phyloP scores from a whole-genome alignment of 2,797 vertebrate genomes.

The Adrianichthys oophorus region DNA sequence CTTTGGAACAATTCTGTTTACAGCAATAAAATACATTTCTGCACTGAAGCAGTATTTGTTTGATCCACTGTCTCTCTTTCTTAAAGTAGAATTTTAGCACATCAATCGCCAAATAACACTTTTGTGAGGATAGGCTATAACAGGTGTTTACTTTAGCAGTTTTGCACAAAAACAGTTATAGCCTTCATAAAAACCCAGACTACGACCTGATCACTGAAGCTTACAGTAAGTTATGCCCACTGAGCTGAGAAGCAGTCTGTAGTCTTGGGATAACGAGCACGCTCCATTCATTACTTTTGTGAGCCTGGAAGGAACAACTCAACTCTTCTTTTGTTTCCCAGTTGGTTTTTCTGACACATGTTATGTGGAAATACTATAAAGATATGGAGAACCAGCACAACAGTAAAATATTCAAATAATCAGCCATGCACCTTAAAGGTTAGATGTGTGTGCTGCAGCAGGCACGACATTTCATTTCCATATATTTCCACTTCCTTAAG shows the following conservation, averaged over 20 bases:
- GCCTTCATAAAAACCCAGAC: slow-evolving; percentile 1
- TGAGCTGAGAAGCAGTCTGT: background rate
- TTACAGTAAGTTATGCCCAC: slow-evolving; percentile 1
- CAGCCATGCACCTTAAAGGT: background rate
- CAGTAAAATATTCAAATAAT: background rate
- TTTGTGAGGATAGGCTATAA: too few relatives aligned
- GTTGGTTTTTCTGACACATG: slow-evolving; percentile 10
- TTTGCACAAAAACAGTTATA: slow-evolving; percentile 1
- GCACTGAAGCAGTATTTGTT: slow-evolving; percentile 2
- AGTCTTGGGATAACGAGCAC: slow-evolving; percentile 1
- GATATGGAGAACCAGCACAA: background rate
- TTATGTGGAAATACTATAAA: slow-evolving; percentile 1
- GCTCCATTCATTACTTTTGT: background rate
- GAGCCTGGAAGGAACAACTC: background rate
- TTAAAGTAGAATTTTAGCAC: slow-evolving; percentile 4
- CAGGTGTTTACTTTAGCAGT: background rate
- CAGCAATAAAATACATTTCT: background rate
- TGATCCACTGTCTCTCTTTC: background rate
- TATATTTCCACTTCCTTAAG: slow-evolving; percentile 2
- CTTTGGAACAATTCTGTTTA: background rate
- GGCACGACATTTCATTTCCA: background rate
- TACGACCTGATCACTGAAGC: background rate
- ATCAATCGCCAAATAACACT: slow-evolving; percentile 7
- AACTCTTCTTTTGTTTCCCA: background rate
- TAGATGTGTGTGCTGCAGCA: background rate